These are phyloP conservation scores for Scelioninae gen. 1 DNA, from an alignment of 2,888 invertebrate species.

Conservation along the genomic window DNA sequence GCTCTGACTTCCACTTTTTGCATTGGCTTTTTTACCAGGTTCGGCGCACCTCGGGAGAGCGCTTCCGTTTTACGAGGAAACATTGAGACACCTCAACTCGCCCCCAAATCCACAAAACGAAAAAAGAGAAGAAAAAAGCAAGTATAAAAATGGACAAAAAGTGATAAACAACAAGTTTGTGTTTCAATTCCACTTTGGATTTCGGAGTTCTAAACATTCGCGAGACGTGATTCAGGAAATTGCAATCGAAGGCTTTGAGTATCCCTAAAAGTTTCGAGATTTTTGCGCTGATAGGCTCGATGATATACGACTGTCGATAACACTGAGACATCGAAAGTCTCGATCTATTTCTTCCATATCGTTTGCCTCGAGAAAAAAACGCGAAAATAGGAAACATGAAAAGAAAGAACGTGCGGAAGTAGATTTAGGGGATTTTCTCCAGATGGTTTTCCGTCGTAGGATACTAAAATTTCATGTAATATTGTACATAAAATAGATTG, in stretches of 20 bases:
- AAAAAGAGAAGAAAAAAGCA: too few relatives aligned
- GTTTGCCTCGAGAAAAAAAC: conserved; percentile 51
- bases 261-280: conserved; percentile 78
- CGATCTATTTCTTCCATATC: conserved; percentile 77
- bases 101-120: background rate
- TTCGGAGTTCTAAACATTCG: conserved; percentile 21
- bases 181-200: conserved; percentile 43
- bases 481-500: too few relatives aligned
- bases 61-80: conserved; percentile 73
- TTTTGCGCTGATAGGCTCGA: conserved; percentile 79
- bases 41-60: conserved; percentile 64
- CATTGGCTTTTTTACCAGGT: conserved; percentile 34
- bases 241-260: conserved; percentile 75
- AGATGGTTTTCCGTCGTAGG: too few relatives aligned
- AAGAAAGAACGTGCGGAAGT: conserved; percentile 62
- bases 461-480: too few relatives aligned
- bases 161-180: conserved; percentile 13
- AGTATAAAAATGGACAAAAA: too few relatives aligned
- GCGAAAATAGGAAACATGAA: conserved; percentile 44
- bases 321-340: conserved; percentile 81
- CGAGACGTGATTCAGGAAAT: conserved; percentile 81
- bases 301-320: conserved; percentile 83
- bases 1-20: too few relatives aligned
- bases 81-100: conserved; percentile 59
- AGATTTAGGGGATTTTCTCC: conserved; percentile 23